A percentile compares a stretch with the other conserved stretches of the same genome.
phyloP scores from a whole-genome alignment of 2,113 vertebrate genomes.

The Orycteropus afer region DNA sequence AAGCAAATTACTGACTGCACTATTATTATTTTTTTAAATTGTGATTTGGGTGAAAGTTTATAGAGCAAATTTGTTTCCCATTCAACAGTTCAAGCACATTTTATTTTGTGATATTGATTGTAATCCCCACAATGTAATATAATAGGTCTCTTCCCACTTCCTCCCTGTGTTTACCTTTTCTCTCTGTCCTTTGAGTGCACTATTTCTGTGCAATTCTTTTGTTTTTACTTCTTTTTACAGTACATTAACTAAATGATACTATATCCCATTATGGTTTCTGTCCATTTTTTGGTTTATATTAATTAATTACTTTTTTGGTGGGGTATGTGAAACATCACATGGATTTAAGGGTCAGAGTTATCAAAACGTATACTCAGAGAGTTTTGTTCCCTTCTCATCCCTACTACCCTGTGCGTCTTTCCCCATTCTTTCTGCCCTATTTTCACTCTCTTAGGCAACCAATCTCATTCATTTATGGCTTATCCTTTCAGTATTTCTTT shows the following conservation, averaged over 20 bases:
- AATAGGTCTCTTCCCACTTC: no score
- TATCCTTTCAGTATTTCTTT: background rate
- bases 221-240: background rate
- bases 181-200: background rate
- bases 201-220: background rate
- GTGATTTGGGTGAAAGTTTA: no score
- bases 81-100: no score
- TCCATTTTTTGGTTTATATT: background rate
- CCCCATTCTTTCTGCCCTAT: background rate
- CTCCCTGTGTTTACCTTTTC: no score
- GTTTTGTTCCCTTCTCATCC: background rate
- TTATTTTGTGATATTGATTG: no score
- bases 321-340: background rate
- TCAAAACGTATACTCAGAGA: background rate
- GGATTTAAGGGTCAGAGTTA: slow-evolving; percentile 8
- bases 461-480: background rate
- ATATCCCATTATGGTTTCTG: background rate
- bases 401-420: background rate
- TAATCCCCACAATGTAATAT: no score
- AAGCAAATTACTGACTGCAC: no score
- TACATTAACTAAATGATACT: background rate
- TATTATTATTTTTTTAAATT: no score
- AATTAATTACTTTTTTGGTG: background rate
- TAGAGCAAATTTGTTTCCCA: no score
- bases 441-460: background rate